Evolutionary conservation across 1,140 invertebrate genomes (phyloP), one percentile per base, ranked within the genome.

Genomic region (Bombus vancouverensis): DNA sequence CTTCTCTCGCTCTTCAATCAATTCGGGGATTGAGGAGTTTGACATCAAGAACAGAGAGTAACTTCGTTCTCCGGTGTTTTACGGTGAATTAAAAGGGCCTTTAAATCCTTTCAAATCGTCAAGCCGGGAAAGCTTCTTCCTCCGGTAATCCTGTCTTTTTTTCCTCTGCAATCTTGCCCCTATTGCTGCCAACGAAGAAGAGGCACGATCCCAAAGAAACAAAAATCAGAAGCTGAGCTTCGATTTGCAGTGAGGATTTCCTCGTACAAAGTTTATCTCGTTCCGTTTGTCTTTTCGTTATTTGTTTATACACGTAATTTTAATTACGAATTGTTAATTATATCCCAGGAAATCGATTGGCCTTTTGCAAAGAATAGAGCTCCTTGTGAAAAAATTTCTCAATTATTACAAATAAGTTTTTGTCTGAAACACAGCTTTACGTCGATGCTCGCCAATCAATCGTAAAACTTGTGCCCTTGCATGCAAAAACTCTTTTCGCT

Each of bases 101-200:
- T 78, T 83, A 77, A 78, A 83, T 83, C 82, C 82, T 83, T 68
- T 83, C 74, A 18, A 78, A 83, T 78, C 74, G 82, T 57, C 74
- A 68, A 62, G 65, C 47, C 65, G 32, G 57, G 47, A n/a, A 39
- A 78, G 74, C 65, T 78, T 57, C 44, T 42, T 68, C 74, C 59
- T 39, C 37, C 32, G 57, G 34, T 77, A 78, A 83, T 83, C 74
- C 82, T 5, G n/a, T 9, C 73, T 22, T 39, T 78, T 77, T 78
- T 44, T 70, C 12, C 12, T 70, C 42, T 70, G 44, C 74, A 83
- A 83, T 78, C 74, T 78, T 32, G n/a, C 65, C 34, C 32, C 74
- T 57, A 77, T 57, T 70, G 65, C 37, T 39, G 28, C n/a, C 47
- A n/a, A 2, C 70, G 15, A n/a, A 22, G 12, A n/a, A 32, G 32